Evolutionary conservation across 2,113 vertebrate species (phyloP).

Genomic region (Pagrus major): DNA sequence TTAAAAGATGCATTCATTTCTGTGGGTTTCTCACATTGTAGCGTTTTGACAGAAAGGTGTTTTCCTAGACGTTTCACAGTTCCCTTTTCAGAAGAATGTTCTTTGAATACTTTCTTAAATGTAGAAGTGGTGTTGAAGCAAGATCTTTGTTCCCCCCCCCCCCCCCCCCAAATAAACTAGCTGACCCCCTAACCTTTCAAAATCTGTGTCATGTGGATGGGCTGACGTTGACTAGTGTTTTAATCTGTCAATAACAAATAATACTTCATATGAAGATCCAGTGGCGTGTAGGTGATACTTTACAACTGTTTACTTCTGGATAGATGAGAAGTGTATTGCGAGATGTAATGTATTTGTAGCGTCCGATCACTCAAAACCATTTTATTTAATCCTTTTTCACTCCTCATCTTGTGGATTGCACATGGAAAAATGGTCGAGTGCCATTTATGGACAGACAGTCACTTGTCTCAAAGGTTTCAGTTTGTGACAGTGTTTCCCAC

Average conservation of each 20-base stretch:
- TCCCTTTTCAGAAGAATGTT: conserved; percentile 18
- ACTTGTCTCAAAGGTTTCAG: neutral
- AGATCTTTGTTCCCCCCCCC: too few relatives aligned
- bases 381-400: conserved; percentile 21
- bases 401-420: neutral
- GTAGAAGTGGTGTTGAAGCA: too few relatives aligned
- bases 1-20: neutral
- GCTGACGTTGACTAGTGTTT: neutral
- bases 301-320: neutral
- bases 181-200: too few relatives aligned
- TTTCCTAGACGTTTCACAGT: neutral
- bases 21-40: neutral
- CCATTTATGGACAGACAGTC: conserved; percentile 13
- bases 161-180: too few relatives aligned
- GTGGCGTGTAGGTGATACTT: neutral
- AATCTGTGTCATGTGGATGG: neutral
- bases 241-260: too few relatives aligned
- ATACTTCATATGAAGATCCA: too few relatives aligned
- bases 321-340: neutral
- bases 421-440: neutral
- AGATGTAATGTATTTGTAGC: neutral
- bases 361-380: neutral
- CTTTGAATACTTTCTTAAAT: neutral
- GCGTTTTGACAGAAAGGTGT: neutral
- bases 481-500: conserved; percentile 23